phyloP scores from a whole-genome alignment of 2,888 invertebrate species.

The Amiota minor region DNA sequence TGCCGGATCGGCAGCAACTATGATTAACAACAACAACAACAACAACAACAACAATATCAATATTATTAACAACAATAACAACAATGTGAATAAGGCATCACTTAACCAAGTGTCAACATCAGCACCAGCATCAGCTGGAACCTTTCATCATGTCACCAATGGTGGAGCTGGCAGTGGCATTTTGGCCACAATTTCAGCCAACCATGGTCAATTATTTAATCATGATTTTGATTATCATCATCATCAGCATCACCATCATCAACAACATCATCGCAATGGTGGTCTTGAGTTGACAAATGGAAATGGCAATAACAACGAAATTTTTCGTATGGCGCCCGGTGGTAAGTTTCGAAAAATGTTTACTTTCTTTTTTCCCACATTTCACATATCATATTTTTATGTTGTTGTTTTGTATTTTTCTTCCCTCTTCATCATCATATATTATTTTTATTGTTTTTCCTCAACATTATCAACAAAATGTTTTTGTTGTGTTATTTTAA shows the following conservation, averaged over 20 bases:
- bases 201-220: constrained; percentile 15
- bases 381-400: neutral
- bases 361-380: neutral
- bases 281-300: neutral
- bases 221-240: constrained; percentile 18
- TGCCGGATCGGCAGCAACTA: neutral
- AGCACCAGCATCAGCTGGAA: constrained; percentile 7
- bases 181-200: neutral
- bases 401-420: neutral
- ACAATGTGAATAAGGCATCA: neutral
- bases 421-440: neutral
- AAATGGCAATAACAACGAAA: neutral
- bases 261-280: neutral
- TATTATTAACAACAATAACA: neutral
- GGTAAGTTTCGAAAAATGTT: neutral
- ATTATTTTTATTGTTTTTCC: neutral
- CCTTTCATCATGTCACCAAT: constrained; percentile 7
- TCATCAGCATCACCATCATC: neutral
- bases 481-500: too few relatives aligned
- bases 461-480: too few relatives aligned
- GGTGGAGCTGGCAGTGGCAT: neutral
- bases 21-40: constrained; percentile 6
- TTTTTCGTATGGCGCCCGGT: neutral
- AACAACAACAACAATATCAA: constrained; percentile 13
- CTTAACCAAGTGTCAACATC: neutral